Evolutionary conservation across 37 sponge, comb jelly and placozoan genomes (phyloP).

Genomic region (Ianthella basta): DNA sequence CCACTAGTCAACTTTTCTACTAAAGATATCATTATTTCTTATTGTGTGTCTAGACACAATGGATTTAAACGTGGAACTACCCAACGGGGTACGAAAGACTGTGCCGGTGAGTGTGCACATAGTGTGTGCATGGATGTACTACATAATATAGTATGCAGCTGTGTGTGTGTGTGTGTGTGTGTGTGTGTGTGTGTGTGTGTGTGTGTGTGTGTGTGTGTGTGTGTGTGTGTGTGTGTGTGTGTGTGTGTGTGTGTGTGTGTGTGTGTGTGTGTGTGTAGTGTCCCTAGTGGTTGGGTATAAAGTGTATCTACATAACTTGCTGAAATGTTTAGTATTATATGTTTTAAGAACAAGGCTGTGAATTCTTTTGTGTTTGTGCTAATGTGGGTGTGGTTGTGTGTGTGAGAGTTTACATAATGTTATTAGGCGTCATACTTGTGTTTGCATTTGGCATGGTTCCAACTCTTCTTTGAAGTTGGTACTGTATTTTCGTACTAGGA

Average conservation of each 20-base stretch:
- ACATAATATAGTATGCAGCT: too few species aligned
- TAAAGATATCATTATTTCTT: not conserved
- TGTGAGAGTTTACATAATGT: not conserved
- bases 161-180: constrained; percentile 21
- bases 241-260: not conserved
- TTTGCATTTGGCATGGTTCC: too few species aligned
- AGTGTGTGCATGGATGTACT: constrained; percentile 11
- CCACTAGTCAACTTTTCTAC: too few species aligned
- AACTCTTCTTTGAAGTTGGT: too few species aligned
- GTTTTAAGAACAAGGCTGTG: too few species aligned
- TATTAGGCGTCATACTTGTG: not conserved
- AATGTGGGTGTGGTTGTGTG: not conserved
- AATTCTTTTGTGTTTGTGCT: too few species aligned
- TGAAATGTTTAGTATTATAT: too few species aligned
- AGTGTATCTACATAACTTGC: too few species aligned
- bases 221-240: not conserved
- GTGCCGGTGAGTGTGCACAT: constrained; percentile 46
- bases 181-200: constrained; percentile 32
- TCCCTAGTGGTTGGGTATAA: not conserved
- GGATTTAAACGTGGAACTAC: constrained; percentile 52
- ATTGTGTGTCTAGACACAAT: not conserved
- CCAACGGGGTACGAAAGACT: constrained; percentile 30
- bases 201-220: not conserved
- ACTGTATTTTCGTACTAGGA: too few species aligned
- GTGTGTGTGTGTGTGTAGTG: constrained; percentile 3